These are phyloP conservation scores for Yasuhikotakia modesta DNA, from an alignment of 2,797 vertebrate species.

Conservation along the genomic window DNA sequence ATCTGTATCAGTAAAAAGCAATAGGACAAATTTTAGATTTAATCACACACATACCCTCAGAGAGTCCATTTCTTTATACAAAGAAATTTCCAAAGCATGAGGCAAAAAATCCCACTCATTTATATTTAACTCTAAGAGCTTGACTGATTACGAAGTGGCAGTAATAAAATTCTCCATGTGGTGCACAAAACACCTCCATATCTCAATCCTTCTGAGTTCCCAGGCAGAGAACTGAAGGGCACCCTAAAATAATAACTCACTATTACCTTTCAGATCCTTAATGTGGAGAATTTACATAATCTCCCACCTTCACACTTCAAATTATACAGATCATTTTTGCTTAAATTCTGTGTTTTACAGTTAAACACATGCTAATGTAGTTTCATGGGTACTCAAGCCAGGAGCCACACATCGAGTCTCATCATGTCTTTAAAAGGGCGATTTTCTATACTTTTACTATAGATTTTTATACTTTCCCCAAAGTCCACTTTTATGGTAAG, in stretches of 20 bases:
- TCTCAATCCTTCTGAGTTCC: neutral
- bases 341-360: slow-evolving; percentile 13
- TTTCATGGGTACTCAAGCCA: neutral
- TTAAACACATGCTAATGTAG: slow-evolving; percentile 34
- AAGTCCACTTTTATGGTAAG: slow-evolving; percentile 15
- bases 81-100: slow-evolving; percentile 27
- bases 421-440: slow-evolving; percentile 4
- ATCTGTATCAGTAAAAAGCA: neutral
- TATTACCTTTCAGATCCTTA: slow-evolving; percentile 36
- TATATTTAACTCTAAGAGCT: slow-evolving; percentile 36
- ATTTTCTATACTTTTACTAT: neutral
- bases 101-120: slow-evolving; percentile 25
- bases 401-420: neutral
- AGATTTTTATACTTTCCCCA: slow-evolving; percentile 13
- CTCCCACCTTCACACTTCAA: slow-evolving; percentile 39
- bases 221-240: slow-evolving; percentile 17
- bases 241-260: slow-evolving; percentile 35
- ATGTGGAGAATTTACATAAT: slow-evolving; percentile 48
- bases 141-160: slow-evolving; percentile 36
- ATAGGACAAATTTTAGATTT: slow-evolving; percentile 13
- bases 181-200: slow-evolving; percentile 47
- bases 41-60: slow-evolving; percentile 26
- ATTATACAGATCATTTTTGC: slow-evolving; percentile 26
- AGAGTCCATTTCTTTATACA: slow-evolving; percentile 37
- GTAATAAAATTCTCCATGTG: slow-evolving; percentile 47